Conservation (phyloP, 2,113 vertebrate species). For the Pan troglodytes region NHGRI_mPanTro3-v2.1_pri NC_072413.2:31439501-31440000, state of each 20-base stretch:
- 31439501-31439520: too few species aligned
- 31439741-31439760: neutral
- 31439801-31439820: neutral
- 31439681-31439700: neutral
- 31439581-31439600: neutral
- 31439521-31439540: too few species aligned
- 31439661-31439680: constrained; percentile 13
- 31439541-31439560: too few species aligned
- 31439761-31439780: neutral
- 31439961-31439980: constrained; percentile 11
- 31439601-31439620: neutral
- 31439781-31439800: neutral
- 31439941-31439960: neutral
- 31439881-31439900: neutral
- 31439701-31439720: neutral
- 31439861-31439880: constrained; percentile 4
- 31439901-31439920: neutral
- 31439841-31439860: neutral
- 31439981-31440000: neutral
- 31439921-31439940: neutral
- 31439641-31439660: neutral
- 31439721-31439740: neutral
- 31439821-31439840: neutral
- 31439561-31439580: too few species aligned
- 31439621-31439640: neutral